A percentile compares a stretch with the other conserved stretches of the same genome.
phyloP scores from a whole-genome alignment of 2,113 vertebrate species.

The Furnarius figulus region DNA sequence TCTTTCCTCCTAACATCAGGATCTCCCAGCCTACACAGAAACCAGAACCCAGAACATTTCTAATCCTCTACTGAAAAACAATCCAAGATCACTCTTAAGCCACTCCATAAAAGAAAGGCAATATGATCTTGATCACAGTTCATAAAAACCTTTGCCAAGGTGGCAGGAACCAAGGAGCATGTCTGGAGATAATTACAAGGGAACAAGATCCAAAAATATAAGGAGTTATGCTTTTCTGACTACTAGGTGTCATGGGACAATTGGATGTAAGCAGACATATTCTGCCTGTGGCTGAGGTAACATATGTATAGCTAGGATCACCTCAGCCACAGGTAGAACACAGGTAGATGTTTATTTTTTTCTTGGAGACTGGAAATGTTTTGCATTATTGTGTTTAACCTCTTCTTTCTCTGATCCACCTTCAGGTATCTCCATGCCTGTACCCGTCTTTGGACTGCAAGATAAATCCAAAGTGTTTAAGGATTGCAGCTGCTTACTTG shows the following conservation, averaged over 20 bases:
- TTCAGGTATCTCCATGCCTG: constrained; percentile 91
- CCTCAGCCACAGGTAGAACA: neutral
- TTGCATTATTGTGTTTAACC: neutral
- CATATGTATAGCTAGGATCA: neutral
- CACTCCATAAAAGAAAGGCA: neutral
- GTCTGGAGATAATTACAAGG: neutral
- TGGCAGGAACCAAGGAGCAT: neutral
- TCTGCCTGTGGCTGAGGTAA: neutral
- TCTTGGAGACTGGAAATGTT: neutral
- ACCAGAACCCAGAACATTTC: neutral
- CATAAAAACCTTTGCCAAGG: neutral
- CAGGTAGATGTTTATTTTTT: neutral
- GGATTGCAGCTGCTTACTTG: constrained; percentile 83
- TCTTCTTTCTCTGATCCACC: neutral
- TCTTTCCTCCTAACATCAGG: neutral
- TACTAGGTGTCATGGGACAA: neutral
- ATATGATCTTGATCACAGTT: neutral
- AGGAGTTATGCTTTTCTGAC: neutral
- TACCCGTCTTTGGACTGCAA: constrained; percentile 90
- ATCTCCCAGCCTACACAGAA: neutral
- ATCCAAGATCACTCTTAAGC: neutral
- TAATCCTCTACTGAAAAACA: neutral
- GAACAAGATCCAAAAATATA: neutral
- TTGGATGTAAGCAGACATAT: neutral
- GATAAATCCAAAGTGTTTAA: constrained; percentile 92